Percentiles rank a stretch among this genome's conserved stretches.
Evolutionary conservation across 2,797 vertebrate genomes (phyloP).

Genomic region (Eutrigla gurnardus): DNA sequence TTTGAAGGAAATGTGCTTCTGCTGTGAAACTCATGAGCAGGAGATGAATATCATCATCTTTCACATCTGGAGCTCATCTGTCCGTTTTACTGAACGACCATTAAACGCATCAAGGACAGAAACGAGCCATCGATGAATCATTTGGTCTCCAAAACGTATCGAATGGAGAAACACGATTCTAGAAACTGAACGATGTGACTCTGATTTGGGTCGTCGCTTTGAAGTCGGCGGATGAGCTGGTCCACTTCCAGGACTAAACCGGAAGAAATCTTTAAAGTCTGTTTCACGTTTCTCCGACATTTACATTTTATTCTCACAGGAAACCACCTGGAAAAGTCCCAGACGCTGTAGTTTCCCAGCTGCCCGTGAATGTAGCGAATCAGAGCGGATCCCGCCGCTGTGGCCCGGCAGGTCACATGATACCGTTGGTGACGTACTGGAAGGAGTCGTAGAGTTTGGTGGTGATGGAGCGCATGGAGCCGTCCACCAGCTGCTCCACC

Average conservation of each 20-base stretch:
- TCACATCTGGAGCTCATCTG: not conserved
- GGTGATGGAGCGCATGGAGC: conserved; percentile 95
- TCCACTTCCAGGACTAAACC: not conserved
- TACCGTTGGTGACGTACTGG: conserved; percentile 99
- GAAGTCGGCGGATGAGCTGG: no score
- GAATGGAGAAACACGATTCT: no score
- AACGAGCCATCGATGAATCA: no score
- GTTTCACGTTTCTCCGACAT: not conserved
- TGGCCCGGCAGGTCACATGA: conserved; percentile 87
- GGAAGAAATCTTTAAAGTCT: not conserved
- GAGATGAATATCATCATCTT: not conserved
- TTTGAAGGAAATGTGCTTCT: no score
- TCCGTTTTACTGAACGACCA: no score
- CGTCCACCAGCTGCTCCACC: conserved; percentile 95
- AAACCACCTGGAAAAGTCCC: not conserved
- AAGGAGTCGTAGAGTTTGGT: conserved; percentile 97
- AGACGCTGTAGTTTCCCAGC: not conserved
- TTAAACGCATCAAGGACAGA: no score
- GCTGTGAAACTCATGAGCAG: not conserved
- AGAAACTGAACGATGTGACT: no score
- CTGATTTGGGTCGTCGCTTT: no score
- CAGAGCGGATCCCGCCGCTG: no score
- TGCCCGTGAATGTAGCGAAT: not conserved
- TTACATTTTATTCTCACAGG: not conserved
- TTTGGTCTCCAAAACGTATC: no score